Evolutionary conservation across 2,113 vertebrate genomes (phyloP).

Genomic region (Porphyrio hochstetteri): DNA sequence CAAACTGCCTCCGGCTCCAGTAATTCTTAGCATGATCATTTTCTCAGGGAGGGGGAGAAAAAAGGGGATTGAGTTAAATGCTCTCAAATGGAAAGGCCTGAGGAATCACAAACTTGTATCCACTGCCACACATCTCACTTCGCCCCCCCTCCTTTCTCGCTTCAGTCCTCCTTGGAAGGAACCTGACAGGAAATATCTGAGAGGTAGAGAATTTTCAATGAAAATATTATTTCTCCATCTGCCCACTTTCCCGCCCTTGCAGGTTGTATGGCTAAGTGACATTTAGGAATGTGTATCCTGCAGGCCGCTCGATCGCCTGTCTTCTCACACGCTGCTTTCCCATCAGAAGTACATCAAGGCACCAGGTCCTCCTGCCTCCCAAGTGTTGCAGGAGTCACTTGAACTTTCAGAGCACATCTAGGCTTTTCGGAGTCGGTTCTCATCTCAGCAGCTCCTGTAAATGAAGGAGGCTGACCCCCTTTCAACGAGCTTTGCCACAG

Average conservation of each 20-base stretch:
- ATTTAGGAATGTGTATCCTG: conserved; percentile 69
- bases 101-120: conserved; percentile 62
- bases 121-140: conserved; percentile 45
- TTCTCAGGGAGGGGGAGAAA: conserved; percentile 1
- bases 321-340: conserved; percentile 53
- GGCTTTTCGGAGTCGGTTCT: not conserved
- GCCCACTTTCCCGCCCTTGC: conserved; percentile 66
- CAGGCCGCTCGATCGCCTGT: not conserved
- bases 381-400: conserved; percentile 50
- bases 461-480: not conserved
- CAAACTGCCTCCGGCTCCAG: conserved; percentile 65
- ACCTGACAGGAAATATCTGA: conserved; percentile 74
- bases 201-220: conserved; percentile 70
- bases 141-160: conserved; percentile 4
- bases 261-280: conserved; percentile 72
- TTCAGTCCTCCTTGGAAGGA: conserved; percentile 59
- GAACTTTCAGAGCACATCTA: not conserved
- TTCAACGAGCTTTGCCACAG: not conserved
- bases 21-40: conserved; percentile 57
- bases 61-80: conserved; percentile 31
- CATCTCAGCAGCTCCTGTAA: not conserved
- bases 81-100: conserved; percentile 48
- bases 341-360: conserved; percentile 3
- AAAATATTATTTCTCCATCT: conserved; percentile 76
- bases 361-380: conserved; percentile 10